phyloP scores from a whole-genome alignment of 2,888 invertebrate genomes.

The Agrotis exclamationis region DNA sequence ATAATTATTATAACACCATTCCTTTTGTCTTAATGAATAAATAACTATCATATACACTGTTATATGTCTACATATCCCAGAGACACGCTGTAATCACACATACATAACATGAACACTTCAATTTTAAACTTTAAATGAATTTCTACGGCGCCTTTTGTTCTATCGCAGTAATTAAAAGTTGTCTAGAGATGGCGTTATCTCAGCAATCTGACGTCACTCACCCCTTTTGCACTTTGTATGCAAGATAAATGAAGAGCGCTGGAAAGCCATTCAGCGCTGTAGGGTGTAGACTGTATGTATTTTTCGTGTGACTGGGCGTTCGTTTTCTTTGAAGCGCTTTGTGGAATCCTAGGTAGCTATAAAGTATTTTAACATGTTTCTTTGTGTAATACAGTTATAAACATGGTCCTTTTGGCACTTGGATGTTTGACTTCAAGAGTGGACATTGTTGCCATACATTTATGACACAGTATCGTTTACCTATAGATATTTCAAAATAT shows the following conservation, averaged over 20 bases:
- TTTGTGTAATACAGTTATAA: not conserved
- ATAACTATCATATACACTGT: no score
- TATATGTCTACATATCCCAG: no score
- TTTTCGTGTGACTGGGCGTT: slow-evolving; percentile 23
- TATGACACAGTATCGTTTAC: no score
- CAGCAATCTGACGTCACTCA: slow-evolving; percentile 37
- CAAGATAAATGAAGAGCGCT: slow-evolving; percentile 47
- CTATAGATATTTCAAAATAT: not conserved
- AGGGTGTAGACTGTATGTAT: slow-evolving; percentile 12
- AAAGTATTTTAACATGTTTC: not conserved
- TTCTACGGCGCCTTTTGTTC: slow-evolving; percentile 45
- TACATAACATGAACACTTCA: slow-evolving; percentile 17
- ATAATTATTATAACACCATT: no score
- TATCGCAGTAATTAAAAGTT: slow-evolving; percentile 60
- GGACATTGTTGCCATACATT: not conserved
- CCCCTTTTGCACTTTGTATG: slow-evolving; percentile 44
- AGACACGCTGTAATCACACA: no score
- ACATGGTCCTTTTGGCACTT: not conserved
- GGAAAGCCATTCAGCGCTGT: slow-evolving; percentile 34
- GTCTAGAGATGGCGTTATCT: slow-evolving; percentile 40
- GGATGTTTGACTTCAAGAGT: not conserved
- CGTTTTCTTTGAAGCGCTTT: slow-evolving; percentile 26
- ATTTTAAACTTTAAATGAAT: slow-evolving; percentile 59
- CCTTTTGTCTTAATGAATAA: no score
- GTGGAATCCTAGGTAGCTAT: slow-evolving; percentile 17